phyloP scores from a whole-genome alignment of 2,888 invertebrate genomes.

The Chrysotoxum bicinctum region DNA sequence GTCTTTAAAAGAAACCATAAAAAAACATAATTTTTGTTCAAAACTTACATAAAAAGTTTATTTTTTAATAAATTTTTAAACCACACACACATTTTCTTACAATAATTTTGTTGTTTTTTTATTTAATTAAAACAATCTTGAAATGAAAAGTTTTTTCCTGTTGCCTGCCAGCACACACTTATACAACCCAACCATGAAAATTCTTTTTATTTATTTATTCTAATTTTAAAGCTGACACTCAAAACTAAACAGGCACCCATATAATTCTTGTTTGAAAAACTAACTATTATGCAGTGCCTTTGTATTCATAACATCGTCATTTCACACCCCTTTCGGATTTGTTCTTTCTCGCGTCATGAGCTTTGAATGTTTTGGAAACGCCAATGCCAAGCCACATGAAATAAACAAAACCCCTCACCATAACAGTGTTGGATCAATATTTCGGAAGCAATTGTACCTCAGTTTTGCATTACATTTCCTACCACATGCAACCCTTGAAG shows the following conservation, averaged over 20 bases:
- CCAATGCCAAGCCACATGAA: conserved; percentile 32
- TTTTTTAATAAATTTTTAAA: background rate
- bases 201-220: background rate
- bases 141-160: background rate
- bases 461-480: conserved; percentile 15
- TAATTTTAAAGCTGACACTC: conserved; percentile 32
- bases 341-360: conserved; percentile 8
- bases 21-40: no score
- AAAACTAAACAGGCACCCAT: conserved; percentile 9
- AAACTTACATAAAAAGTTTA: background rate
- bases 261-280: conserved; percentile 18
- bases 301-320: background rate
- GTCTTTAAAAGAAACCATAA: no score
- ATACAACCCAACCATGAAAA: background rate
- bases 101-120: background rate
- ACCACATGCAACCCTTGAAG: conserved; percentile 64
- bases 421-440: conserved; percentile 51
- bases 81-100: background rate
- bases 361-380: conserved; percentile 11
- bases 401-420: background rate
- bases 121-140: background rate
- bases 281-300: background rate
- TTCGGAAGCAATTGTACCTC: conserved; percentile 32
- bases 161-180: background rate
- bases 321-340: background rate